Conservation (phyloP, 2,888 invertebrate species). For the Eudemis profundana region DNA sequence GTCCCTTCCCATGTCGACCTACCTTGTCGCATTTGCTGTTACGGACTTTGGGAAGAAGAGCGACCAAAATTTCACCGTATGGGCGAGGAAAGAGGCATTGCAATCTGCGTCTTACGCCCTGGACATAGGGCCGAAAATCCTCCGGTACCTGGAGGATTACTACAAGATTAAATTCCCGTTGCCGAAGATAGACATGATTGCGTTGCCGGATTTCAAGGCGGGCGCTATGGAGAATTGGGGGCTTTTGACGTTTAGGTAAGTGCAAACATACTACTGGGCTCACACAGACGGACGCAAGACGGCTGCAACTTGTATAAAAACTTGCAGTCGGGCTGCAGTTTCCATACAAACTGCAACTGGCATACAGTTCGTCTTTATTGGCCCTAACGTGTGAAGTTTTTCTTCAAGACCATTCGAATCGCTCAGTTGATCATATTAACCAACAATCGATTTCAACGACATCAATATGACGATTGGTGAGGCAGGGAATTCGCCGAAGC, state of each 20-base stretch:
- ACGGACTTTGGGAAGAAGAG: constrained; percentile 89
- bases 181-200: constrained; percentile 96
- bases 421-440: too few relatives aligned
- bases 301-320: too few relatives aligned
- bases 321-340: too few relatives aligned
- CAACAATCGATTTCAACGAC: too few relatives aligned
- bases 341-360: too few relatives aligned
- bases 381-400: too few relatives aligned
- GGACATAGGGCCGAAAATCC: constrained; percentile 89
- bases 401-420: too few relatives aligned
- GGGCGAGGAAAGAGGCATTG: constrained; percentile 89
- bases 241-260: constrained; percentile 89
- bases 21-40: constrained; percentile 93
- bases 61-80: constrained; percentile 87
- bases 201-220: constrained; percentile 94
- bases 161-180: constrained; percentile 92
- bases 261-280: too few relatives aligned
- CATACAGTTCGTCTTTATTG: too few relatives aligned
- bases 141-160: constrained; percentile 89
- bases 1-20: constrained; percentile 95
- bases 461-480: too few relatives aligned
- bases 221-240: constrained; percentile 98
- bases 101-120: constrained; percentile 90
- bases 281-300: too few relatives aligned
- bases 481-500: too few relatives aligned